Evolutionary conservation across 1,140 invertebrate genomes (phyloP).

Genomic region (Drosophila kanapiae): DNA sequence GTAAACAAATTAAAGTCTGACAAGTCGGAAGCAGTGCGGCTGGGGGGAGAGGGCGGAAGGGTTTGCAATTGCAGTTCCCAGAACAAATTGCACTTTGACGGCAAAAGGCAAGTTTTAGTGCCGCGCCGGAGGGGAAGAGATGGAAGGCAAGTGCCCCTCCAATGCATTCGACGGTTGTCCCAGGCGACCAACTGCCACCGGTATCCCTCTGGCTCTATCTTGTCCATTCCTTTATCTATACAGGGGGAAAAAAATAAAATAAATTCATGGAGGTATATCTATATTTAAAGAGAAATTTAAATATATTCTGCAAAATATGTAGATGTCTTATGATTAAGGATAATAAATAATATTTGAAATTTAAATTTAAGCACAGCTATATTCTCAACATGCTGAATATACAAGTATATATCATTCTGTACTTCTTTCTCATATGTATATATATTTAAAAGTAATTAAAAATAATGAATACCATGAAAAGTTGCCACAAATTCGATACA

Average conservation of each 20-base stretch:
- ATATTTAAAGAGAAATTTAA: neutral
- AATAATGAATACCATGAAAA: no score
- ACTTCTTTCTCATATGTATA: no score
- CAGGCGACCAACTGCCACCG: constrained; percentile 58
- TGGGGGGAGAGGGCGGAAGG: neutral
- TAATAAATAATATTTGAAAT: no score
- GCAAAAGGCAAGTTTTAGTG: constrained; percentile 75
- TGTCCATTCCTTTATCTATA: constrained; percentile 8
- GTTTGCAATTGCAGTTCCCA: constrained; percentile 55
- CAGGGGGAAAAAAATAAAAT: neutral
- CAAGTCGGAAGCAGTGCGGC: constrained; percentile 36
- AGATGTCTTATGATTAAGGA: no score
- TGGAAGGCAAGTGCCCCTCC: constrained; percentile 48
- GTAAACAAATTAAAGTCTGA: constrained; percentile 76
- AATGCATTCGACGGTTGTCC: constrained; percentile 76
- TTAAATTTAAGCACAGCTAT: no score
- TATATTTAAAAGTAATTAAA: no score
- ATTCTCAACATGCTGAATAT: no score
- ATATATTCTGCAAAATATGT: no score
- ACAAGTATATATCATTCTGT: no score
- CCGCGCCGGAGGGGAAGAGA: constrained; percentile 24
- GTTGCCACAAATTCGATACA: neutral
- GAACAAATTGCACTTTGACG: constrained; percentile 81
- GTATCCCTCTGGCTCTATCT: constrained; percentile 5
- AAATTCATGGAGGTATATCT: neutral